Percentiles rank a stretch among this genome's conserved stretches.
These are phyloP conservation scores for Mastomys coucha DNA, from an alignment of 2,113 vertebrate species.

Conservation along the genomic window DNA sequence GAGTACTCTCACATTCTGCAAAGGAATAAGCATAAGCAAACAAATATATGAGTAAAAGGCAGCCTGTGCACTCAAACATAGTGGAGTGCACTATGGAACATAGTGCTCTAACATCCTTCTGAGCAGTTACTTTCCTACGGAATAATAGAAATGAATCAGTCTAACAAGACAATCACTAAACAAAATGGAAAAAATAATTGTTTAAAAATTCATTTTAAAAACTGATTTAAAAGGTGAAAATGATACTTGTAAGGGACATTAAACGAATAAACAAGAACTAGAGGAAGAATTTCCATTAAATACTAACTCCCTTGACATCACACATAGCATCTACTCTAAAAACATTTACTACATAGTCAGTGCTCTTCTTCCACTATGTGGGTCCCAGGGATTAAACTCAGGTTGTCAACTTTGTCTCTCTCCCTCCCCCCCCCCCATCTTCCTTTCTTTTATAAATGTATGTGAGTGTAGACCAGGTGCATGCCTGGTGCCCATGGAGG, in stretches of 20 bases:
- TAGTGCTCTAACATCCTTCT: conserved; percentile 55
- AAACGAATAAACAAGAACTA: conserved; percentile 52
- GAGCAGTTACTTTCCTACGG: conserved; percentile 55
- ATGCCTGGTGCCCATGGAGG: background rate
- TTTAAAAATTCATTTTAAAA: conserved; percentile 43
- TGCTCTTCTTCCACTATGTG: background rate
- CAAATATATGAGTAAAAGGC: background rate
- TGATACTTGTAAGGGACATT: background rate
- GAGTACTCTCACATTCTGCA: conserved; percentile 19
- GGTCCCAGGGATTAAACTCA: background rate
- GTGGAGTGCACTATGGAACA: too few relatives aligned
- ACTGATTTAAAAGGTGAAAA: conserved; percentile 5
- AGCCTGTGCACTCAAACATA: background rate
- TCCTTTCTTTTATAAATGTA: background rate
- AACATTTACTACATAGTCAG: background rate
- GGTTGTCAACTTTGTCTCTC: background rate
- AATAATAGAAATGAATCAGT: conserved; percentile 37
- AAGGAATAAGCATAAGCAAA: conserved; percentile 60
- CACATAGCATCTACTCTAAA: background rate
- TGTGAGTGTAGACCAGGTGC: background rate
- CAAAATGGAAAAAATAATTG: background rate
- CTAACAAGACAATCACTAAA: conserved; percentile 43
- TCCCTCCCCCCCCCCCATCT: background rate
- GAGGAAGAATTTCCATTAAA: conserved; percentile 38
- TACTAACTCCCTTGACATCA: background rate